Evolutionary conservation across 2,113 vertebrate genomes (phyloP), one percentile per base, ranked within the genome.

Genomic region (Amazona guildingii): DNA sequence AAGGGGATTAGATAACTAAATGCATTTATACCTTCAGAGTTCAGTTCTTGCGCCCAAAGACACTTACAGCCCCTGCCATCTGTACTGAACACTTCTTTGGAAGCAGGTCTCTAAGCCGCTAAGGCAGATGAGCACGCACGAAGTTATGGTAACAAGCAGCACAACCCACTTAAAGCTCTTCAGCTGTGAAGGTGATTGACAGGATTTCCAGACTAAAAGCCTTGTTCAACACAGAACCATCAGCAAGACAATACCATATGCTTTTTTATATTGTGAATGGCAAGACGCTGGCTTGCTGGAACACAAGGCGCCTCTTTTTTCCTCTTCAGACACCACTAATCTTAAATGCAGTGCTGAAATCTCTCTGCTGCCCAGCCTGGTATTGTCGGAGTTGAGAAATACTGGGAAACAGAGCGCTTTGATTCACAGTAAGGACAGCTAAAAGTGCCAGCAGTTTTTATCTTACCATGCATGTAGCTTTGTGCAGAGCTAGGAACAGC

Each of bases 401-500:
- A 62, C 28, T 70, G 86, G 72, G 49, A 83, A 80, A 52, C 28
- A 17, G 49, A 73, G 51, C 14, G 64, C 83, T 80, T 51, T 57
- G 79, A 37, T 72, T 93, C 83, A 73, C 55, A 39, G 37, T 31
- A 41, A 76, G 86, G 75, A 70, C 46, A 77, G 64, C 8, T 77
- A 35, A 88, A 92, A 83, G 41, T 5, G 43, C 83, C 64, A 72
- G 79, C 79, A 81, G 55, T 55, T 94, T 92, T 88, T 93, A 93
- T 70, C 94, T 90, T 46, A 74, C 83, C 94, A 90, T n/a, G 25
- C 52, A 57, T 5, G 39, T 11, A 82, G 62, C 11, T 43, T 64
- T 83, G 64, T 48, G 82, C 64, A 35, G 68, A 59, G 72, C 33
- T 41, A 67, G 41, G 54, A 77, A 88, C 9, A 2, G 64, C 63